Conservation (phyloP, 2,113 vertebrate species). For the Microcebus murinus region DNA sequence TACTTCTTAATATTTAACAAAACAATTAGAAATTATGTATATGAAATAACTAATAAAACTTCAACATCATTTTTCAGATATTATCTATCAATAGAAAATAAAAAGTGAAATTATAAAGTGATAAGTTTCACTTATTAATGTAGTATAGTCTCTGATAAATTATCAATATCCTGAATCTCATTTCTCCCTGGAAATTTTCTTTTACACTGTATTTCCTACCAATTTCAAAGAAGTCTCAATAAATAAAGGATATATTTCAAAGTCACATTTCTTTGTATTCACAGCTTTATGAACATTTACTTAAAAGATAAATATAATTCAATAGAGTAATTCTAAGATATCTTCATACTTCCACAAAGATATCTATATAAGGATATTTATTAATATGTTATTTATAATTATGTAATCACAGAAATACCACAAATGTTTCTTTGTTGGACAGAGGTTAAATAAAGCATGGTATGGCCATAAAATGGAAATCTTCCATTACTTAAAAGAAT, state of each 20-base stretch:
- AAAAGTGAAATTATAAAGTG: slow-evolving; percentile 12
- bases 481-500: neutral
- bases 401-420: neutral
- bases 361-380: neutral
- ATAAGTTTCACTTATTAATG: neutral
- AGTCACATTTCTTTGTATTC: neutral
- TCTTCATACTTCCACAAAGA: neutral
- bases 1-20: neutral
- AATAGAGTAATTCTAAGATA: neutral
- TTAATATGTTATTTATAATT: neutral
- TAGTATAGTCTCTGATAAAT: neutral
- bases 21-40: neutral
- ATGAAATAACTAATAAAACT: neutral
- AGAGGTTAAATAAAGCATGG: neutral
- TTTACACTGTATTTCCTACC: neutral
- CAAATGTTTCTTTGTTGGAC: neutral
- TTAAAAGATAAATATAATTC: neutral
- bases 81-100: neutral
- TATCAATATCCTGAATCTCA: neutral
- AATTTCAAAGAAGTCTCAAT: neutral
- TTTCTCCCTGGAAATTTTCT: neutral
- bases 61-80: neutral
- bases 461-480: neutral
- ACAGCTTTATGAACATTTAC: neutral
- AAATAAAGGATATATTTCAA: neutral